A percentile compares a stretch with the other conserved stretches of the same genome.
These are phyloP conservation scores for Galaxea fascicularis DNA, from an alignment of 92 coral and sea anemone species.

Conservation along the genomic window DNA sequence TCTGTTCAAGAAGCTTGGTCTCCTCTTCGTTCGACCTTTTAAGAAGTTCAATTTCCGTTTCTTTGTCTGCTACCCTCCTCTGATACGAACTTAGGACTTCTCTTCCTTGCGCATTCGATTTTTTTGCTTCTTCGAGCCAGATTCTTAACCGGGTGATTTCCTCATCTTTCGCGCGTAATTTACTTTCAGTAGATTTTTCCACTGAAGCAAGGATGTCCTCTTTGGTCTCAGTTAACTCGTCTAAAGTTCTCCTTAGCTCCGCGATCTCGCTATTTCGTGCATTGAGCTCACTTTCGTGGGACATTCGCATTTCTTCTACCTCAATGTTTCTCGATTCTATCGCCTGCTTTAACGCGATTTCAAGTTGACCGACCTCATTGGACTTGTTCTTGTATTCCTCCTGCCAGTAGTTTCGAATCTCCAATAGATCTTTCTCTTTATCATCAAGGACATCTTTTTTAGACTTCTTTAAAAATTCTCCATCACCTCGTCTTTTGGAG, in stretches of 20 bases:
- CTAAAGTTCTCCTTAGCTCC: conserved; percentile 63
- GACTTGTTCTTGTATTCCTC: conserved; percentile 58
- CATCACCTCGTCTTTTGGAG: conserved; percentile 8
- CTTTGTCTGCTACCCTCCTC: conserved; percentile 64
- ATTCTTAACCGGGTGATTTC: conserved; percentile 31
- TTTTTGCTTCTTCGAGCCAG: conserved; percentile 64
- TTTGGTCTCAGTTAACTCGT: conserved; percentile 51
- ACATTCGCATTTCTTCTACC: conserved; percentile 39
- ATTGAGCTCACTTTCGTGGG: conserved; percentile 50
- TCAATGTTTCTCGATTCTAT: conserved; percentile 49
- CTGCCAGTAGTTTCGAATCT: conserved; percentile 62
- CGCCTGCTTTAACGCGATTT: conserved; percentile 38
- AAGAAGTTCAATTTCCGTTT: conserved; percentile 58
- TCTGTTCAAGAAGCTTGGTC: conserved; percentile 25
- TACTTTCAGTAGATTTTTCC: conserved; percentile 40
- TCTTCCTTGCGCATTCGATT: conserved; percentile 69
- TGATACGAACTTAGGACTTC: conserved; percentile 70
- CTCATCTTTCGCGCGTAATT: conserved; percentile 49
- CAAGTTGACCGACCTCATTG: conserved; percentile 49
- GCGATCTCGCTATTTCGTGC: conserved; percentile 69
- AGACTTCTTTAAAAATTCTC: conserved; percentile 19
- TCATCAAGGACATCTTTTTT: conserved; percentile 37
- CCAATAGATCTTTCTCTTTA: conserved; percentile 49
- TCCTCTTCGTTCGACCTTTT: conserved; percentile 51
- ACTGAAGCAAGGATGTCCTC: conserved; percentile 42